These are phyloP conservation scores for Brachionus angularis DNA, from an alignment of 1,140 invertebrate species.

Conservation along the genomic window DNA sequence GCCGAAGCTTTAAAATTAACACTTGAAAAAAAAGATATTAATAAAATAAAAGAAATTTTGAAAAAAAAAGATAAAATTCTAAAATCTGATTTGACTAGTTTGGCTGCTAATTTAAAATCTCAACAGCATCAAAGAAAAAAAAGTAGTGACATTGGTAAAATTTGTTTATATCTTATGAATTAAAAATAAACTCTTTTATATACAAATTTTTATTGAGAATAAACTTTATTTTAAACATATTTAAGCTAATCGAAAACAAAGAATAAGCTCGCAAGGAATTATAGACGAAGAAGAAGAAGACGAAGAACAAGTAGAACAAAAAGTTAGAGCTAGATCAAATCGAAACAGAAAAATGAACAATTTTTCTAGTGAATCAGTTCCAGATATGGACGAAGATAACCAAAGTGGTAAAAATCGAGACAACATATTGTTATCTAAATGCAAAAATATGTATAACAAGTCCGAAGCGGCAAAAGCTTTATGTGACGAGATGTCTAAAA, in stretches of 20 bases:
- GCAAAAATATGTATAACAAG: conserved; percentile 27
- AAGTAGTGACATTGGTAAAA: conserved; percentile 10
- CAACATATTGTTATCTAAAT: conserved; percentile 25
- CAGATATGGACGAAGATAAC: not conserved
- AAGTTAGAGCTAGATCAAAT: too few relatives aligned
- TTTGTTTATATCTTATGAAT: not conserved
- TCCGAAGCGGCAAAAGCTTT: conserved; percentile 32
- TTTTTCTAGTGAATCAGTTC: not conserved
- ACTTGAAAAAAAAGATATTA: conserved; percentile 38
- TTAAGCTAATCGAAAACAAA: conserved; percentile 36
- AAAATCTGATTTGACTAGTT: conserved; percentile 37
- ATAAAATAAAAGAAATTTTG: conserved; percentile 33
- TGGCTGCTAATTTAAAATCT: not conserved
- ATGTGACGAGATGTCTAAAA: conserved; percentile 10
- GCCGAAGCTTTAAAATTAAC: conserved; percentile 25
- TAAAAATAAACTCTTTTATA: not conserved
- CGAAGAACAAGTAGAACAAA: conserved; percentile 8
- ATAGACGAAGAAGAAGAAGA: conserved; percentile 10
- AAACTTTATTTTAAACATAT: not conserved
- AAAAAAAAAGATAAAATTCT: conserved; percentile 40
- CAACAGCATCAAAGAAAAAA: not conserved
- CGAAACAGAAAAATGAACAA: too few relatives aligned
- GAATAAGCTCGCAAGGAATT: conserved; percentile 6
- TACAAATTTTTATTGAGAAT: not conserved
- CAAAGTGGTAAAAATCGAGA: not conserved